phyloP scores from a whole-genome alignment of 2,797 vertebrate genomes.

The Sibirionetta formosa region DNA sequence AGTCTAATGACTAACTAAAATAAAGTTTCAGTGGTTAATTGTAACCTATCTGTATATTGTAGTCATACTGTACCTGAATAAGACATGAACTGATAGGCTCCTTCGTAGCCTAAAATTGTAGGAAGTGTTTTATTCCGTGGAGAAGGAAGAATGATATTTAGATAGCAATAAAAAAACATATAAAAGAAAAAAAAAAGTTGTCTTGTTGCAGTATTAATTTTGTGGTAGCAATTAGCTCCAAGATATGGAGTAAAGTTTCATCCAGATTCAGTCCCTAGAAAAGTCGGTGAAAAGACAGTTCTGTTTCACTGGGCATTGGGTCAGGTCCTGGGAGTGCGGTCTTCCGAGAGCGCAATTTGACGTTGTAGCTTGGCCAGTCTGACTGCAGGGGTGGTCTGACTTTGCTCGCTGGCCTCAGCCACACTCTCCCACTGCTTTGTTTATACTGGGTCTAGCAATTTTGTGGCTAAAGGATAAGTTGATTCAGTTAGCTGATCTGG shows the following conservation, averaged over 20 bases:
- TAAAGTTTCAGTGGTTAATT: background rate
- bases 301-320: background rate
- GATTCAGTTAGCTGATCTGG: background rate
- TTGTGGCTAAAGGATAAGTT: background rate
- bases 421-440: background rate
- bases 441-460: background rate
- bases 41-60: background rate
- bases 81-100: background rate
- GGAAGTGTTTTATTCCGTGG: background rate
- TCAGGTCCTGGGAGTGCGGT: rapidly evolving
- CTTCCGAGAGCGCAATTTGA: rapidly evolving
- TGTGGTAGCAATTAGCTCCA: background rate
- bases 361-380: rapidly evolving
- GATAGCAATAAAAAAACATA: background rate
- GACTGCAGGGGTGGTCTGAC: background rate
- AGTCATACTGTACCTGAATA: background rate
- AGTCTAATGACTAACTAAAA: background rate
- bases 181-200: background rate
- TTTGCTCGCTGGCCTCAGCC: rapidly evolving
- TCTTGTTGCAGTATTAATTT: background rate
- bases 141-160: background rate
- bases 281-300: background rate
- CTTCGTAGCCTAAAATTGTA: background rate
- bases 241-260: background rate
- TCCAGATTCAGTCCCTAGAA: background rate